Base-by-base conservation (phyloP, 2,113 vertebrate species). In the human region DNA sequence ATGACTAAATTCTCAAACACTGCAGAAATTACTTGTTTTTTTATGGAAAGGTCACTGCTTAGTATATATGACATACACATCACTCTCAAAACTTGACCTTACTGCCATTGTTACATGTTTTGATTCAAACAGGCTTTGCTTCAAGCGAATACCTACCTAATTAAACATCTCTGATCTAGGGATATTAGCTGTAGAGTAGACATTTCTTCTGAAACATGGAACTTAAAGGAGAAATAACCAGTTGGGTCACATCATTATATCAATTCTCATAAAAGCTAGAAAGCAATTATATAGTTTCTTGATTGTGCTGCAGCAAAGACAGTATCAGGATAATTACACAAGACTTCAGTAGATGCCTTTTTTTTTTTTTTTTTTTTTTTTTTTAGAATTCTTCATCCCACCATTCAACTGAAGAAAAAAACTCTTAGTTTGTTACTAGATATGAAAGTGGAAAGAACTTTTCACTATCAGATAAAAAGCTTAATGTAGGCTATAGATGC, bases 391-490 rank as follows among this genome's bases (percentile, higher is more conserved):
- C 22, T 89, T 52, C 38, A 82, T 64, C 13, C 18, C 5, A 90
- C 35, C 14, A 85, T 16, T 93, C 70, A 90, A 89, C 52, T 79
- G 45, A 95, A 97, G 61, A 78, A 93, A 92, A 61, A 95, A 30
- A 72, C 1, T 45, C 27, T 94, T 75, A 78, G 89, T 93, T 88
- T 97, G 11, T 78, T 81, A 84, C 6, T 70, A 90, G 57, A 30
- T 94, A 25, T 73, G 73, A 95, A 91, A 97, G 59, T 70, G 3
- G 89, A 78, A 87, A 30, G 70, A 94, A 96, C 92, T 88, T 96
- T 87, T 45, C 91, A 76, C 50, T 96, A 82, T 92, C 70, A 75
- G 43, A 95, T 72, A 97, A 89, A 95, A 97, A 73, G n/a, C 90
- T 96, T 85, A 93, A 94, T 68, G 14, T 13, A 93, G 61, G 27